Evolutionary conservation across 2,113 vertebrate species (phyloP), one percentile per base, ranked within the genome.

Genomic region (Tyrannus savana): DNA sequence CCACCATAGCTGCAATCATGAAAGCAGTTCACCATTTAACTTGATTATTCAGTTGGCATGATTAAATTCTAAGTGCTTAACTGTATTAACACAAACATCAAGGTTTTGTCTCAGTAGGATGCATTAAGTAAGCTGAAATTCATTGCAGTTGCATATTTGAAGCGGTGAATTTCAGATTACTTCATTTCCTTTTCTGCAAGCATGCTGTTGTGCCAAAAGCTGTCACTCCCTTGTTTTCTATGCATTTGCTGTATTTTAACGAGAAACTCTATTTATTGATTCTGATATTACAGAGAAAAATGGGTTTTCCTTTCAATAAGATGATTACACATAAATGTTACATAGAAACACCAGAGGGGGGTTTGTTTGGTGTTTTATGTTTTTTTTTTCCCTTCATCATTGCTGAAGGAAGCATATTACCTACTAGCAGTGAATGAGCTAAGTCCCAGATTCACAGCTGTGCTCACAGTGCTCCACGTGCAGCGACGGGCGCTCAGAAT

Each of bases 401-500:
- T 82, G 66, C 88, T 84, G 83, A 96, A 92, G 52, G 79, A 87
- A 86, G 76, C 1, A 0, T 24, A 60, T 78, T 49, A 72, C 44
- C 84, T 80, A 81, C 28, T 60, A 92, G 76, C 84, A 84, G 73
- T 6, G 41, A 93, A 94, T n/a, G 77, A 91, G 82, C 89, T 62
- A 14, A 83, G 68, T 47, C 84, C 60, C 0, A 0, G 52, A 41
- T 94, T 46, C 90, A 86, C 88, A 95, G 95, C 92, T 93, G 79
- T 60, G 68, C 82, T 74, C 82, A 44, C 35, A 3, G 52, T 15
- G 56, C 68, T 77, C 63, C 79, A 52, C 12, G 5, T 72, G 76
- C 80, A 53, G 79, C 1, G 2, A 9, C 2, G 0, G 59, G 47
- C 5, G 0, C 11, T 2, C 15, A 0, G 6, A 87, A 75, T 0